Conservation (phyloP, 2,113 vertebrate species). For the Nothocercus julius region DNA sequence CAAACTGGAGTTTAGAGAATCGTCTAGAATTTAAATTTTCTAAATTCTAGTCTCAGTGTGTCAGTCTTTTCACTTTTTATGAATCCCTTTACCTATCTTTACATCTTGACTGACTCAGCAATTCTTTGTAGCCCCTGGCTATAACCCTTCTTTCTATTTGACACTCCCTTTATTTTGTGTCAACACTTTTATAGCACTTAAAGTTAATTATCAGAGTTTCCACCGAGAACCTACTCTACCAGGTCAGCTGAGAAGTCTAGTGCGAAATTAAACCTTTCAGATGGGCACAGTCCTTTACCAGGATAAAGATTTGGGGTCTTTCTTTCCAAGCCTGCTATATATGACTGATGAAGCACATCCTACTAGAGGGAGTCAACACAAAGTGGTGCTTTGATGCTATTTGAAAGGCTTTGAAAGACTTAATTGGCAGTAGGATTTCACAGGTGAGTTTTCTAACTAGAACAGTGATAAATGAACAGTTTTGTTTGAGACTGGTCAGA, state of each 20-base stretch:
- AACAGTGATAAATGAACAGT: background rate
- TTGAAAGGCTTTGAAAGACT: background rate
- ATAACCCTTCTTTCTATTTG: background rate
- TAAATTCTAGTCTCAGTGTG: background rate
- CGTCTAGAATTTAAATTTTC: background rate
- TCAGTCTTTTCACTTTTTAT: background rate
- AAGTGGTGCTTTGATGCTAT: background rate
- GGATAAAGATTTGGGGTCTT: background rate
- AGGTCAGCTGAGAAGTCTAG: background rate
- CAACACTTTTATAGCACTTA: background rate
- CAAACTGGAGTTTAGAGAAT: background rate
- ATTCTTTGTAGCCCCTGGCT: background rate
- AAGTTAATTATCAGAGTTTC: background rate
- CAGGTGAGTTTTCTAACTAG: background rate
- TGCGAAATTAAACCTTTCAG: background rate
- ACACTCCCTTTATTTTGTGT: background rate
- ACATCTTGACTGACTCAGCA: background rate
- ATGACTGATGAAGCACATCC: background rate
- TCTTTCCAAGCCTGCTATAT: background rate
- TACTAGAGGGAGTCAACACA: background rate
- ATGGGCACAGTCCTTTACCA: background rate
- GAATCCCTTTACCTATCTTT: background rate
- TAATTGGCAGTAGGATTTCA: background rate
- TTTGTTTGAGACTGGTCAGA: background rate
- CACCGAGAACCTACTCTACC: background rate